phyloP scores from a whole-genome alignment of 2,888 invertebrate species.

The Doris montereyensis region DNA sequence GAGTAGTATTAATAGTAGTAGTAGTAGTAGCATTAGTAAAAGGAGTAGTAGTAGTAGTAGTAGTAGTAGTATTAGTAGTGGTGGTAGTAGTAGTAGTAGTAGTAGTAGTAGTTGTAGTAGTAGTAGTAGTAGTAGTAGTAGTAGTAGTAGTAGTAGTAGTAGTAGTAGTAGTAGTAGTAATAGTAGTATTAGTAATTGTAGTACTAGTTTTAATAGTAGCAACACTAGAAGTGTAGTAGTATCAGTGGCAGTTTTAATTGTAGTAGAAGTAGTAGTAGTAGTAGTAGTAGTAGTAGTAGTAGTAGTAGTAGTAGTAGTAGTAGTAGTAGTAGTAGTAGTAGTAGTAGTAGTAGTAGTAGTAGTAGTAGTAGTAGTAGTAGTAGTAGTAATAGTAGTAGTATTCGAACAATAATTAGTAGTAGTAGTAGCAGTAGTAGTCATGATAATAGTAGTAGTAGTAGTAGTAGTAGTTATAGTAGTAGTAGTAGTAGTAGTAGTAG shows the following conservation, averaged over 20 bases:
- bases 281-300: slow-evolving; percentile 30
- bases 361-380: slow-evolving; percentile 3
- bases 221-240: background rate
- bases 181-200: background rate
- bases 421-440: slow-evolving; percentile 27
- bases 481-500: background rate
- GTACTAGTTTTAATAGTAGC: background rate
- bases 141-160: background rate
- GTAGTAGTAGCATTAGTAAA: background rate
- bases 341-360: slow-evolving; percentile 30
- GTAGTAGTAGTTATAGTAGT: background rate
- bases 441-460: background rate
- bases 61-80: too few species aligned
- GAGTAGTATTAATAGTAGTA: background rate
- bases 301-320: slow-evolving; percentile 30
- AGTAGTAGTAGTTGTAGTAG: background rate
- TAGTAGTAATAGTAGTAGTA: slow-evolving; percentile 31
- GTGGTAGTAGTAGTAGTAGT: background rate
- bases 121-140: background rate
- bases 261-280: background rate
- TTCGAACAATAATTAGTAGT: slow-evolving; percentile 26
- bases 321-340: slow-evolving; percentile 36
- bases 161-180: background rate
- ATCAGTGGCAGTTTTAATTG: background rate
- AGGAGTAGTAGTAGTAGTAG: too few species aligned